Percentiles rank a stretch among this genome's conserved stretches.
Evolutionary conservation across 2,888 invertebrate genomes (phyloP).

Genomic region (Omphaloscelis lunosa): DNA sequence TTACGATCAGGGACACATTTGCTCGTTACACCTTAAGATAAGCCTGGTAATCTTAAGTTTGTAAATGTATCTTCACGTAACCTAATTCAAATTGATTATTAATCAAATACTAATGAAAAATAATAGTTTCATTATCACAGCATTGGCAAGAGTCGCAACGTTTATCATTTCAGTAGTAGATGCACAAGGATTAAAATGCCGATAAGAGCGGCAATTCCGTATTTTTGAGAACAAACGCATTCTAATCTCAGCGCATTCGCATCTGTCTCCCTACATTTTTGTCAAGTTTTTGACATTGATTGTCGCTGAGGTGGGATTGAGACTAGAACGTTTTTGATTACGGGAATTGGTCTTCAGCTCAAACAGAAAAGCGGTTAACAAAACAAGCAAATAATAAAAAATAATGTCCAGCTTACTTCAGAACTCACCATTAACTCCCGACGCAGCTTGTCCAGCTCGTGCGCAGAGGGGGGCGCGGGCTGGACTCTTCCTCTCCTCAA

Average conservation of each 20-base stretch:
- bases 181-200: not conserved
- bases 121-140: no score
- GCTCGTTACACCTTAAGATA: conserved; percentile 1
- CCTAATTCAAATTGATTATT: not conserved
- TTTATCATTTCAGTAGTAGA: not conserved
- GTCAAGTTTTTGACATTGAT: not conserved
- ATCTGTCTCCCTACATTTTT: not conserved
- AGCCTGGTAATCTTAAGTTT: not conserved
- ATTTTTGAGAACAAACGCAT: not conserved
- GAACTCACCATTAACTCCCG: conserved; percentile 96
- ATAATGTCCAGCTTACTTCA: conserved; percentile 32
- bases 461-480: conserved; percentile 93
- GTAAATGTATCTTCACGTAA: not conserved
- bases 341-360: not conserved
- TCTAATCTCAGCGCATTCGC: no score
- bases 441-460: conserved; percentile 97
- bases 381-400: conserved; percentile 28
- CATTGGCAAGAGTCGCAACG: not conserved
- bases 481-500: conserved; percentile 93
- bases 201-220: not conserved
- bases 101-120: not conserved
- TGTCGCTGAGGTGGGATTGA: not conserved
- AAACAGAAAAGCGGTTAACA: not conserved
- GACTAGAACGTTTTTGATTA: not conserved
- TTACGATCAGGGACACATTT: not conserved